Base-by-base conservation (phyloP, 2,797 vertebrate species). In the Xiphophorus birchmanni region DNA sequence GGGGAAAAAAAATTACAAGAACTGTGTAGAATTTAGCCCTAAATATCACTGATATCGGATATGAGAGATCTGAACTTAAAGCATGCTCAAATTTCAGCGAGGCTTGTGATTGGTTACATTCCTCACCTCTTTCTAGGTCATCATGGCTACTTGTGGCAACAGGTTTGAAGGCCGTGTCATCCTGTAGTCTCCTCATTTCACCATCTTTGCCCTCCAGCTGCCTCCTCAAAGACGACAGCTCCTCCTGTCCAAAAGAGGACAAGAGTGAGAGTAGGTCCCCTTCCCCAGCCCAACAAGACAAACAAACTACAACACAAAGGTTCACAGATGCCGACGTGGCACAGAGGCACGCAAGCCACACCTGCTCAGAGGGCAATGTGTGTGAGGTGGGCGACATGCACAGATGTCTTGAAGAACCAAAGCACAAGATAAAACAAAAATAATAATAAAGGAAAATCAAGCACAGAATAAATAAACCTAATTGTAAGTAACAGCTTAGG, bases 181-280 rank as follows among this genome's bases (percentile, higher is more conserved):
- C 97, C 7, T 98, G 97, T n/a, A 97, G 80, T 56, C 94, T 96
- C 90, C 96, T 97, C 78, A 97, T 95, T 85, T 99, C 98, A 0
- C 92, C 92, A 78, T 99, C 98, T 89, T 95, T 97, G 90, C 97
- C 96, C 87, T 98, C 97, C 85, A 99, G 94, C 85, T 99, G 96
- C 85, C 97, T 97, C 94, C 96, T 97, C 90, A 99, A 91, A 72
- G 95, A 88, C 48, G 90, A 83, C 45, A 99, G 90, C 82, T 99
- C 99, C 83, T 99, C 98, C 99, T 99, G 93, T 71, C 84, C 80
- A 77, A 89, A 75, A 91, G 82, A 87, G 71, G 71, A 91, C 77
- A 83, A 86, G 75, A 82, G 80, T 92, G 63, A 94, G 76, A 79
- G 81, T 10, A 72, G 82, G 80, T 79, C 76, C 75, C 29, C 56